These are phyloP conservation scores for Griposia aprilina DNA, from an alignment of 2,888 invertebrate species.

Conservation along the genomic window DNA sequence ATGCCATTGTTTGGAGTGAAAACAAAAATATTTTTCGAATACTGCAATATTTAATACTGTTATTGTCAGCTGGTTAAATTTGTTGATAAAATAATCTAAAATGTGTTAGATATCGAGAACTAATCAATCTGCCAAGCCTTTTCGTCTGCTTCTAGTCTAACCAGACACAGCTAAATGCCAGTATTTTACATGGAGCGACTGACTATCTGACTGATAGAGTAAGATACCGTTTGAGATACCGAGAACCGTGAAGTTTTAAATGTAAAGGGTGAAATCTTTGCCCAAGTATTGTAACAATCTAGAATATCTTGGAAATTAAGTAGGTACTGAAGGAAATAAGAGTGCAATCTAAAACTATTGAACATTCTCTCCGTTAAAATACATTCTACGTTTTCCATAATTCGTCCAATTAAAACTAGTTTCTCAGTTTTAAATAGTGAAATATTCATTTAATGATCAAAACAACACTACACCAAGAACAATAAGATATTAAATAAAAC, in stretches of 20 bases:
- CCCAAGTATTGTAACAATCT: background rate
- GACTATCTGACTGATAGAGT: background rate
- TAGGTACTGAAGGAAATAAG: background rate
- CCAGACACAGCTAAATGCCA: background rate
- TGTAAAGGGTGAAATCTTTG: background rate
- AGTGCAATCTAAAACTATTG: background rate
- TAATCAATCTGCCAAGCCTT: background rate
- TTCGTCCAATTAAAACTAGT: background rate
- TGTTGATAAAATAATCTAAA: background rate
- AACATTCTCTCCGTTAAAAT: background rate
- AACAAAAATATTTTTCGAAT: too few relatives aligned
- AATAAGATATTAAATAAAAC: constrained; percentile 10
- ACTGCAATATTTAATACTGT: too few relatives aligned
- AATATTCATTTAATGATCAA: background rate
- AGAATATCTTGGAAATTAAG: background rate
- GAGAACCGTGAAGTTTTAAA: background rate
- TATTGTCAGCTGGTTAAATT: background rate
- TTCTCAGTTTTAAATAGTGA: background rate
- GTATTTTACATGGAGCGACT: background rate
- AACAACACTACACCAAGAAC: constrained; percentile 11
- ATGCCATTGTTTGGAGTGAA: too few relatives aligned
- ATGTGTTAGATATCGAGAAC: background rate
- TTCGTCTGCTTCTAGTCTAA: background rate
- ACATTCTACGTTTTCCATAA: background rate
- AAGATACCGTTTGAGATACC: background rate